Evolutionary conservation across 2,113 vertebrate species (phyloP), one percentile per base, ranked within the genome.

Genomic region (Anarhynchus alexandrinus): DNA sequence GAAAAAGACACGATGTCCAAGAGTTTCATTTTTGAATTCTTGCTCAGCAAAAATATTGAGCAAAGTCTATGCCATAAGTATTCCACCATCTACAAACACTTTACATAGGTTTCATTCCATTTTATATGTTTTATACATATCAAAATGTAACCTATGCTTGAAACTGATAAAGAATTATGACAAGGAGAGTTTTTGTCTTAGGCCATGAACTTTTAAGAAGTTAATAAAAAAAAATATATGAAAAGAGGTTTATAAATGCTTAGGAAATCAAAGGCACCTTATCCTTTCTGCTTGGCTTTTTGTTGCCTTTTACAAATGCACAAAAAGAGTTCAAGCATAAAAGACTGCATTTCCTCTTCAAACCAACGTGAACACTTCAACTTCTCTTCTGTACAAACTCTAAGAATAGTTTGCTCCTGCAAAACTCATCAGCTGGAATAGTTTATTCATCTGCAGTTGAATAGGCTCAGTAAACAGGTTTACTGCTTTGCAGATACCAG

Each of bases 401-500:
- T 95, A 97, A 95, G 77, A 87, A 90, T 93, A 96, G 93, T 94
- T 95, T 97, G 94, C 94, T 98, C 94, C 91, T 96, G 93, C 93
- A 94, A 98, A 92, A 86, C 89, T 86, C 92, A 98, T 98, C 98
- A 98, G 98, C 98, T 93, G 96, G 97, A 98, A 95, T 96, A 97
- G 97, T 97, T 98, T 98, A 98, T 97, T 96, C 97, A 97, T 97
- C 96, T 97, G 94, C 96, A 96, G 97, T 98, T 96, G 97, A 97
- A 97, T 54, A 90, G 94, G 94, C 95, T 98, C 94, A 96, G 93
- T 96, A 96, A 97, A 96, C 96, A 97, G 97, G 96, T 97, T 98
- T 95, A 92, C 97, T 97, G 97, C 94, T 98, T 97, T 97, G 97
- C 95, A 96, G 98, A 97, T 96, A 97, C 97, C 98, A 98, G 98